phyloP scores from a whole-genome alignment of 2,797 vertebrate species.

The Otus scops region DNA sequence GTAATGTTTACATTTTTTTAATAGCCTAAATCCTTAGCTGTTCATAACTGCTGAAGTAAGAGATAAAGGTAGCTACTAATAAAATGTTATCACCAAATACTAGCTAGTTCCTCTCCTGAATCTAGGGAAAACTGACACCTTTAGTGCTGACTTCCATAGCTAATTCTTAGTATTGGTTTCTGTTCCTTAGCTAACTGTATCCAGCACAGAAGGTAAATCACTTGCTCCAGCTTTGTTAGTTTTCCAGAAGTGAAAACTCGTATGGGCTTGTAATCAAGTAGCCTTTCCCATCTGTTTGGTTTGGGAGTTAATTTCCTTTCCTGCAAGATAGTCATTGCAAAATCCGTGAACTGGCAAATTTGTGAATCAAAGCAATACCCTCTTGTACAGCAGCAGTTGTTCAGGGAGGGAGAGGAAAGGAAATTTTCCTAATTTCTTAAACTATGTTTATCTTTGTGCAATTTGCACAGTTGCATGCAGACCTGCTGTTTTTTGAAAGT shows the following conservation, averaged over 20 bases:
- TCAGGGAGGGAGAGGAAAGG: background rate
- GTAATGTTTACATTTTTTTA: background rate
- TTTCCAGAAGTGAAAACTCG: background rate
- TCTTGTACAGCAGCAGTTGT: background rate
- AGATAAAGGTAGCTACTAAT: background rate
- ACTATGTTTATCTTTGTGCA: background rate
- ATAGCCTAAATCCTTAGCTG: background rate
- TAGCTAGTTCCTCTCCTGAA: background rate
- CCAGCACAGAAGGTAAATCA: background rate
- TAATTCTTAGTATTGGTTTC: background rate
- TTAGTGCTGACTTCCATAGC: background rate
- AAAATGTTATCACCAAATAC: background rate
- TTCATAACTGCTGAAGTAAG: background rate
- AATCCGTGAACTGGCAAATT: background rate
- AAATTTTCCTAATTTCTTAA: background rate
- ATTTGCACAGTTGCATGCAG: background rate
- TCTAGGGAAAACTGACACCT: background rate
- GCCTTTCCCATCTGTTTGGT: background rate
- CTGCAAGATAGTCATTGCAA: background rate
- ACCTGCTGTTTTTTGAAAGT: background rate
- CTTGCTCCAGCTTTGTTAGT: background rate
- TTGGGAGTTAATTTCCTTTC: background rate
- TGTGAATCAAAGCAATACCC: background rate
- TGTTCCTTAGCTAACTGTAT: background rate
- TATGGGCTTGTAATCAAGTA: background rate